These are phyloP conservation scores for Enteromius anoplus DNA, from an alignment of 2,797 vertebrate genomes.

Conservation along the genomic window DNA sequence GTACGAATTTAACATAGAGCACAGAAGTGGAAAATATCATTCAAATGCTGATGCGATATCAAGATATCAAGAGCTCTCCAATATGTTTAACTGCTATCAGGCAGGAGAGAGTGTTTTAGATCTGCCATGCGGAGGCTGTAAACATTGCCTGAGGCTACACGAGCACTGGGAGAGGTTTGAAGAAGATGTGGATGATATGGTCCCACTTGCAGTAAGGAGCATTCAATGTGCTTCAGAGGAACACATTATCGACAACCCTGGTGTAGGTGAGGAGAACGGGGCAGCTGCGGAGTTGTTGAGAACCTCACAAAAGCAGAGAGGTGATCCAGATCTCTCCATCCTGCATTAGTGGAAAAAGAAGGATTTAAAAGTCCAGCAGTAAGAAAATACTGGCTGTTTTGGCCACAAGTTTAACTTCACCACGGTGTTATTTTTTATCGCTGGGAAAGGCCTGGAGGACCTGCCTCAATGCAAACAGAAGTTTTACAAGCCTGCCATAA, in stretches of 20 bases:
- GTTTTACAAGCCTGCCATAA: constrained; percentile 9
- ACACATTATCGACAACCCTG: not conserved
- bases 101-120: too few relatives aligned
- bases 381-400: constrained; percentile 2
- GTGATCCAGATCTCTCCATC: not conserved
- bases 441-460: constrained; percentile 2
- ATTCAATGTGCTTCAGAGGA: not conserved
- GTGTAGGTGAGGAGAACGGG: not conserved
- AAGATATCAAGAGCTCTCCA: too few relatives aligned
- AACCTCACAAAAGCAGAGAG: not conserved
- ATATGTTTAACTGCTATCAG: too few relatives aligned
- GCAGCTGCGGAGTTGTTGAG: too few relatives aligned
- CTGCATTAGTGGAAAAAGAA: not conserved
- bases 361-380: not conserved
- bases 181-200: not conserved
- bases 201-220: not conserved
- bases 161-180: constrained; percentile 34
- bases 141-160: constrained; percentile 36
- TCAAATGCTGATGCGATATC: not conserved
- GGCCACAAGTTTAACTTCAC: not conserved
- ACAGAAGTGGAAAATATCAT: constrained; percentile 14
- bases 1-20: constrained; percentile 46
- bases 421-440: not conserved
- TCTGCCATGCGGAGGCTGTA: not conserved
- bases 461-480: not conserved